Conservation (phyloP, 2,797 vertebrate genomes). For the Lutjanus argentimaculatus region DNA sequence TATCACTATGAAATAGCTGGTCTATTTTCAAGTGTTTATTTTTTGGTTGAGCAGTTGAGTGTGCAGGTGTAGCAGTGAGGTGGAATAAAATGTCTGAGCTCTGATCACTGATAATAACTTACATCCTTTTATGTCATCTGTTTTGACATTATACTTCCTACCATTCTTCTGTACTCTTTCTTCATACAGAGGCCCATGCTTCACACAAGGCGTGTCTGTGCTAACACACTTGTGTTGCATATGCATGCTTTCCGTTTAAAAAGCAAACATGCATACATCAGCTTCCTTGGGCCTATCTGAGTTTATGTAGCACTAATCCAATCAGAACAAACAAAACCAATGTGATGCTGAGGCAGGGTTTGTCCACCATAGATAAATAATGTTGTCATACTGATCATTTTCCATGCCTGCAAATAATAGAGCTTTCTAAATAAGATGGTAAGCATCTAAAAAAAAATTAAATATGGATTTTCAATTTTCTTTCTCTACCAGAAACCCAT, state of each 20-base stretch:
- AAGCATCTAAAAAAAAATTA: neutral
- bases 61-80: neutral
- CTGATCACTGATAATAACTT: neutral
- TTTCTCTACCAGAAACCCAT: neutral
- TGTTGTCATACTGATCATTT: too few species aligned
- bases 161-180: neutral
- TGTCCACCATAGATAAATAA: too few species aligned
- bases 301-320: constrained; percentile 34
- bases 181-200: neutral
- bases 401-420: too few species aligned
- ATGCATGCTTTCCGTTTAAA: constrained; percentile 25
- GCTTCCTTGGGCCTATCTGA: constrained; percentile 35
- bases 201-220: constrained; percentile 45
- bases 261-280: constrained; percentile 49
- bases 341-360: neutral
- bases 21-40: neutral
- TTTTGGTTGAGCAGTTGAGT: constrained; percentile 1
- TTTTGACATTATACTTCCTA: constrained; percentile 3
- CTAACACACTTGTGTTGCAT: constrained; percentile 24
- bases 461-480: neutral
- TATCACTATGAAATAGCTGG: neutral
- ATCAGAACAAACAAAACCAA: neutral
- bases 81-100: neutral
- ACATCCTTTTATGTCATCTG: neutral
- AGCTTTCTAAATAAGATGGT: too few species aligned